phyloP scores from a whole-genome alignment of 1,140 invertebrate species.

The Aphidius ervi region DNA sequence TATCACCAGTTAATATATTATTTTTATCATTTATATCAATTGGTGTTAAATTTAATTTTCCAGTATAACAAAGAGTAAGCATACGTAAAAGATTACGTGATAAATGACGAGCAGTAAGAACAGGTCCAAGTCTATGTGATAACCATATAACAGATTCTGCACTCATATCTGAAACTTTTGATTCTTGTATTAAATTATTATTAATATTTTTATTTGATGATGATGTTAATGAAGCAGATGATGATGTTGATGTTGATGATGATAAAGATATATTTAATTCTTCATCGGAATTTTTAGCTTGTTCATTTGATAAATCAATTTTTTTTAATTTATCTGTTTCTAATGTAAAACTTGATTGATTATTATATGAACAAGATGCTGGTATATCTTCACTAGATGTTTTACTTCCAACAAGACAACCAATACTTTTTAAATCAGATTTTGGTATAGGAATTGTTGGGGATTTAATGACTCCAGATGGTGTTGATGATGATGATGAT shows the following conservation, averaged over 20 bases:
- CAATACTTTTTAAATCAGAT: constrained; percentile 52
- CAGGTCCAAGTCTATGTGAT: constrained; percentile 88
- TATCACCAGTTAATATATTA: constrained; percentile 72
- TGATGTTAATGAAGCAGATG: no score
- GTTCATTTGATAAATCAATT: constrained; percentile 5
- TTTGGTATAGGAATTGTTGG: constrained; percentile 61
- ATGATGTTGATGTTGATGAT: no score
- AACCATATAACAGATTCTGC: constrained; percentile 89
- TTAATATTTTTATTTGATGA: constrained; percentile 4
- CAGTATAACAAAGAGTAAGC: constrained; percentile 89
- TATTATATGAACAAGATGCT: constrained; percentile 26
- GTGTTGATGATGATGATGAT: constrained; percentile 30
- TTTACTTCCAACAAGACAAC: constrained; percentile 60
- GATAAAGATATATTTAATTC: background rate
- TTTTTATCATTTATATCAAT: constrained; percentile 32
- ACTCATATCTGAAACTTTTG: constrained; percentile 84
- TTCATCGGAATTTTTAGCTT: constrained; percentile 1
- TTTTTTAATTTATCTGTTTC: background rate
- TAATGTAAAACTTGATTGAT: constrained; percentile 8
- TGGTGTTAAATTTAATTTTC: constrained; percentile 70
- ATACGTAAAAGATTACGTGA: constrained; percentile 90
- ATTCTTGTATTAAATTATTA: constrained; percentile 41
- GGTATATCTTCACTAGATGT: constrained; percentile 47
- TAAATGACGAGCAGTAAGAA: constrained; percentile 85
- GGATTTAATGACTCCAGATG: constrained; percentile 45